These are phyloP conservation scores for Nomada fabriciana DNA, from an alignment of 2,888 invertebrate genomes.

Conservation along the genomic window DNA sequence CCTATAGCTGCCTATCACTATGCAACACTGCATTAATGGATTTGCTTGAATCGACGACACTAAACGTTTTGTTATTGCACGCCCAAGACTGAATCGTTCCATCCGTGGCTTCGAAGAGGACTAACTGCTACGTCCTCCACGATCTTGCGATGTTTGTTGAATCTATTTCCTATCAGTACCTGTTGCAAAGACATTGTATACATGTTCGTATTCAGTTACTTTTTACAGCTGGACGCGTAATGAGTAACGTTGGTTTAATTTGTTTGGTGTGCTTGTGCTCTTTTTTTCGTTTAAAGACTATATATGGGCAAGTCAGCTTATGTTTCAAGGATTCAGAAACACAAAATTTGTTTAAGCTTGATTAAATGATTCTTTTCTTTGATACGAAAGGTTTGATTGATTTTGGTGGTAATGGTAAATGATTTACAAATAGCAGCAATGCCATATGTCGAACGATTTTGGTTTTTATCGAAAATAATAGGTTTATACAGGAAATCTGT, in stretches of 20 bases:
- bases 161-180: constrained; percentile 18
- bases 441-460: neutral
- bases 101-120: constrained; percentile 28
- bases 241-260: neutral
- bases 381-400: neutral
- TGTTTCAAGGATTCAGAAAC: neutral
- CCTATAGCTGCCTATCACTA: neutral
- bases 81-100: constrained; percentile 50
- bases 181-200: constrained; percentile 4
- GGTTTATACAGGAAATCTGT: neutral
- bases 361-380: neutral
- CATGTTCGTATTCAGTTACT: neutral
- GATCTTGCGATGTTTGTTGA: constrained; percentile 14
- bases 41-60: constrained; percentile 19
- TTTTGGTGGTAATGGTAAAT: neutral
- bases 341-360: neutral
- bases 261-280: neutral
- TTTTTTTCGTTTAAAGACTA: neutral
- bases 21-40: constrained; percentile 9
- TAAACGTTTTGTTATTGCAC: constrained; percentile 31
- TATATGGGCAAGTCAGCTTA: neutral
- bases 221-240: neutral
- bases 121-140: constrained; percentile 27
- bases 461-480: neutral
- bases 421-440: neutral